Evolutionary conservation across 1,140 invertebrate species (phyloP), one percentile per base, ranked within the genome.

Genomic region (Cataglyphis hispanica): DNA sequence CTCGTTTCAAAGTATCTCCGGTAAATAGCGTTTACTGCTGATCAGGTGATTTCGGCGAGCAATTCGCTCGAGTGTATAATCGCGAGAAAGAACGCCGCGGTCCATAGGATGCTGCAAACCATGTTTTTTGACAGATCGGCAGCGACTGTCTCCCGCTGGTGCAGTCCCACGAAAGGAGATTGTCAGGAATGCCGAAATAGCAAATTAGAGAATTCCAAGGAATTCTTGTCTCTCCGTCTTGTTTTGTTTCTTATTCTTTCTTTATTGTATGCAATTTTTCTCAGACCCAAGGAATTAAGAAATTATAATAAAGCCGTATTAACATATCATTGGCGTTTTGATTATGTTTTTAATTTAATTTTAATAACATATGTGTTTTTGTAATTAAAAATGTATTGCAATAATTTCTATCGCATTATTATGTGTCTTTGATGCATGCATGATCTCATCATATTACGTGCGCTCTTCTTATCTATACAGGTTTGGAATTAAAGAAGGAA

Each of bases 191-290:
- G 93, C 90, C 89, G 91, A 94, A 93, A 93, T 93, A 94, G 92
- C 93, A 94, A 94, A 93, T 93, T 93, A 94, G 92, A 89, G 93
- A 92, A 94, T 94, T 93, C 93, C 92, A 88, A 78, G 69, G 81
- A 84, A 91, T 91, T 87, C 83, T 86, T 16, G 58, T 86, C 85
- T 91, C 60, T 77, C 25, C n/a, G n/a, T 63, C 34, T 64, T 86
- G 85, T 63, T 77, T 63, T 66, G 78, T 87, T 87, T 72, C 69
- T 90, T 86, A 64, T 53, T 64, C 19, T 77, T 50, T 13, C 25
- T 61, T 46, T 31, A 13, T 31, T 3, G 27, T 16, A 61, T 25
- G 7, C 19, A 1, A 50, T 72, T 75, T 75, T 22, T 75, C 16
- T 34, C 19, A 56, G 2, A 11, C 11, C 5, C 10, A 2, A 0